Conservation (phyloP, 2,888 invertebrate genomes). For the Ophioninae sp. region DNA sequence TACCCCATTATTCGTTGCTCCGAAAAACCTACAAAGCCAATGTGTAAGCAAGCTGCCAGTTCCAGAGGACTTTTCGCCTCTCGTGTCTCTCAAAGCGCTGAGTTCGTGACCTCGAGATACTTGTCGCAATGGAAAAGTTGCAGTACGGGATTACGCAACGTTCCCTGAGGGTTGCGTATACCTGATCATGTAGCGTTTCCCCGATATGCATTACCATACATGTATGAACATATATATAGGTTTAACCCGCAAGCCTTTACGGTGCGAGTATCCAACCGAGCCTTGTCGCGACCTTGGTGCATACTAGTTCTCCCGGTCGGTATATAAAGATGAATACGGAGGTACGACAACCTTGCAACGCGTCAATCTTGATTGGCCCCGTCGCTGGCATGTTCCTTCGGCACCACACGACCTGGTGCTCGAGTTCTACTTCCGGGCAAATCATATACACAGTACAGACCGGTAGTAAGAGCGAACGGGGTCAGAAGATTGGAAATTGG, state of each 20-base stretch:
- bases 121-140: not conserved
- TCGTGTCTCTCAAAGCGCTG: not conserved
- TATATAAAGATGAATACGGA: not conserved
- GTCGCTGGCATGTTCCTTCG: not conserved
- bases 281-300: conserved; percentile 54
- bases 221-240: too few relatives aligned
- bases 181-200: not conserved
- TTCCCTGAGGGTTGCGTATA: not conserved
- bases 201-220: not conserved
- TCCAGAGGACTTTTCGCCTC: too few relatives aligned
- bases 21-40: not conserved
- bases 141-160: not conserved
- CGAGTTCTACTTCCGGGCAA: not conserved
- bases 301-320: not conserved
- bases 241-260: not conserved
- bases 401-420: not conserved
- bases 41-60: not conserved
- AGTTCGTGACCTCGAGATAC: not conserved
- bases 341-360: not conserved
- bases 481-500: conserved; percentile 52
- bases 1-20: not conserved
- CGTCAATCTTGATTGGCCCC: not conserved
- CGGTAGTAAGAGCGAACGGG: conserved; percentile 17
- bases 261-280: conserved; percentile 53
- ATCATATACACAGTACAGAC: conserved; percentile 1